Conservation (phyloP, 1,140 invertebrate genomes). For the Drosophila santomea region DNA sequence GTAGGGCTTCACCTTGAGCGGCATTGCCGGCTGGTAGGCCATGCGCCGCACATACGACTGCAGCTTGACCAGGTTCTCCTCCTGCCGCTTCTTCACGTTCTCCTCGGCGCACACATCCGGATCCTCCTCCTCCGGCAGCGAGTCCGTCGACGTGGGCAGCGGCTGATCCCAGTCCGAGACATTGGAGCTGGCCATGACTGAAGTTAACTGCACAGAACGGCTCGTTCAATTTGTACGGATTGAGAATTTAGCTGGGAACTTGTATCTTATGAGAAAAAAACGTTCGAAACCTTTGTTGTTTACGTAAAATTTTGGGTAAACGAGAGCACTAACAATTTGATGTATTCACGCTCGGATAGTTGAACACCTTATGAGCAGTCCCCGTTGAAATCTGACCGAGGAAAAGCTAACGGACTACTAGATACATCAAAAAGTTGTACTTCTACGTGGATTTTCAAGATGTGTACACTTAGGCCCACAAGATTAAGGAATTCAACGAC, state of each 20-base stretch:
- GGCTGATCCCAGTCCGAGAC: constrained; percentile 75
- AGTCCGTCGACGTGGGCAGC: constrained; percentile 50
- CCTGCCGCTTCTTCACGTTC: constrained; percentile 46
- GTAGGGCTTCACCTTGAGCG: constrained; percentile 55
- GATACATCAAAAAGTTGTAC: neutral
- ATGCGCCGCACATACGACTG: constrained; percentile 69
- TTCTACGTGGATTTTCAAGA: no score
- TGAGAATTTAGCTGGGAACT: constrained; percentile 28
- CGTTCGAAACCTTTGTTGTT: neutral
- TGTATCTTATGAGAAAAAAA: neutral
- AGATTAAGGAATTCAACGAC: neutral
- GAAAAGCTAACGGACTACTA: neutral
- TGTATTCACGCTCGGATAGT: neutral
- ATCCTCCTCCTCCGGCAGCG: constrained; percentile 54
- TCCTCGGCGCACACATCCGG: constrained; percentile 58
- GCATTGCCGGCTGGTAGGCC: constrained; percentile 72
- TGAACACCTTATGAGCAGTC: constrained; percentile 3
- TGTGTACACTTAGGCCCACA: no score
- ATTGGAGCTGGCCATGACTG: constrained; percentile 62
- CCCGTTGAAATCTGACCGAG: neutral
- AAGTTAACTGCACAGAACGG: neutral
- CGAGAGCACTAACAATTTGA: constrained; percentile 31
- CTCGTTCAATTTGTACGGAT: constrained; percentile 23
- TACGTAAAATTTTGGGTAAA: constrained; percentile 7
- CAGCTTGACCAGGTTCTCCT: constrained; percentile 61